phyloP scores from a whole-genome alignment of 2,113 vertebrate species.

The Pachypanchax playfairii region DNA sequence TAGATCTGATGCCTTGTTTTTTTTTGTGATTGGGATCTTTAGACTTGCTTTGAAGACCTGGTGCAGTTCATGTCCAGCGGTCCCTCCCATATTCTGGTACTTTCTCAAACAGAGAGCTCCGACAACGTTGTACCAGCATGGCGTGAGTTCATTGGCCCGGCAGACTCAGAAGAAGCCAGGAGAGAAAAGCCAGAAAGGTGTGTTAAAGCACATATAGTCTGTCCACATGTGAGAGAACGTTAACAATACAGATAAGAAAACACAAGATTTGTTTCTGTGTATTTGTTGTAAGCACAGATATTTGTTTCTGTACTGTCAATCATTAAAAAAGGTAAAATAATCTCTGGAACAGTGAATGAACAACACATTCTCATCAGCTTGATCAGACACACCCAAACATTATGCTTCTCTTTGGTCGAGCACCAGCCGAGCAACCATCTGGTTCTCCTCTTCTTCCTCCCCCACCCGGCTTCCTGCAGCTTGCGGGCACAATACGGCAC shows the following conservation, averaged over 20 bases:
- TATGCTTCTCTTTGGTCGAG: conserved; percentile 63
- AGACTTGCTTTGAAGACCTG: conserved; percentile 84
- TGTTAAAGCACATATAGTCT: conserved; percentile 1
- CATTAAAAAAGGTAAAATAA: conserved; percentile 31
- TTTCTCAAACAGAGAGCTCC: conserved; percentile 76
- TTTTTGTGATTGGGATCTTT: conserved; percentile 32
- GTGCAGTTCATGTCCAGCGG: conserved; percentile 87
- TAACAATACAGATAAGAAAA: too few relatives aligned
- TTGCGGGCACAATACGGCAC: conserved; percentile 87
- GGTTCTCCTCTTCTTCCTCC: conserved; percentile 61
- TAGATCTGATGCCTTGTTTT: conserved; percentile 3
- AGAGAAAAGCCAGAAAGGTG: conserved; percentile 84
- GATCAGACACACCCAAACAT: conserved; percentile 71
- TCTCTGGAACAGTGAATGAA: conserved; percentile 49
- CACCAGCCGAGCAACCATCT: conserved; percentile 79
- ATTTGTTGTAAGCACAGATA: too few relatives aligned
- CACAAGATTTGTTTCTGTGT: too few relatives aligned
- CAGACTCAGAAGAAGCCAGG: conserved; percentile 80
- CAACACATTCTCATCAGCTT: conserved; percentile 53
- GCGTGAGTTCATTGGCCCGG: conserved; percentile 83
- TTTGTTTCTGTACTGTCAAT: conserved; percentile 34
- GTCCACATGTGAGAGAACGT: neutral
- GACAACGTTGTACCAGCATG: conserved; percentile 79
- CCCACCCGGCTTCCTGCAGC: conserved; percentile 71
- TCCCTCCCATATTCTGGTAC: conserved; percentile 82